Evolutionary conservation across 1,140 invertebrate species (phyloP).

Genomic region (Drosophila lini): DNA sequence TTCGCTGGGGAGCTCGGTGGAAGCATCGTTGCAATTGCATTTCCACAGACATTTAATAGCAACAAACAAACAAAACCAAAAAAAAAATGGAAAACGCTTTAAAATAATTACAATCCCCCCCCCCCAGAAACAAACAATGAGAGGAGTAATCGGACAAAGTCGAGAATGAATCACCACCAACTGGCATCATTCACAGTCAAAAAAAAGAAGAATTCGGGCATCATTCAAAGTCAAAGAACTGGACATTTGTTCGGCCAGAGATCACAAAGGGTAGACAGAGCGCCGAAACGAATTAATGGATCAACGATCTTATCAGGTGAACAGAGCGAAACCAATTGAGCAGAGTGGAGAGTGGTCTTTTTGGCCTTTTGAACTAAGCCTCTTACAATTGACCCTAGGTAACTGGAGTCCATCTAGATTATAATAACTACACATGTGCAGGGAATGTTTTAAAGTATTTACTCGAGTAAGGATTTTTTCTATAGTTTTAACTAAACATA

Average conservation of each 20-base stretch:
- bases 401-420: conserved; percentile 1
- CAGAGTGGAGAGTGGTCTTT: conserved; percentile 10
- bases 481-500: not conserved
- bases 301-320: conserved; percentile 40
- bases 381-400: conserved; percentile 4
- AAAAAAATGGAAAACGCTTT: conserved; percentile 44
- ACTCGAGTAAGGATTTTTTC: not conserved
- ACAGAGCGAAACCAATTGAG: conserved; percentile 34
- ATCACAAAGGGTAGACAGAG: conserved; percentile 30
- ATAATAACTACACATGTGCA: not conserved
- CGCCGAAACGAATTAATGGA: conserved; percentile 40
- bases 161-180: conserved; percentile 38
- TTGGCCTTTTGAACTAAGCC: conserved; percentile 13
- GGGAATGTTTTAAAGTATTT: not conserved
- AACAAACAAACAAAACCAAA: conserved; percentile 18
- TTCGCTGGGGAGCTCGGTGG: conserved; percentile 13
- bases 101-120: conserved; percentile 60
- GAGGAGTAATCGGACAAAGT: conserved; percentile 19
- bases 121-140: conserved; percentile 6
- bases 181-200: conserved; percentile 43
- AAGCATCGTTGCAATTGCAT: conserved; percentile 52
- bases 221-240: conserved; percentile 35
- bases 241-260: conserved; percentile 7
- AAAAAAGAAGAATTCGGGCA: conserved; percentile 26
- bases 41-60: conserved; percentile 45